A percentile compares a stretch with the other conserved stretches of the same genome.
Evolutionary conservation across 2,113 vertebrate genomes (phyloP).

Genomic region (Vulpes ferrilata): DNA sequence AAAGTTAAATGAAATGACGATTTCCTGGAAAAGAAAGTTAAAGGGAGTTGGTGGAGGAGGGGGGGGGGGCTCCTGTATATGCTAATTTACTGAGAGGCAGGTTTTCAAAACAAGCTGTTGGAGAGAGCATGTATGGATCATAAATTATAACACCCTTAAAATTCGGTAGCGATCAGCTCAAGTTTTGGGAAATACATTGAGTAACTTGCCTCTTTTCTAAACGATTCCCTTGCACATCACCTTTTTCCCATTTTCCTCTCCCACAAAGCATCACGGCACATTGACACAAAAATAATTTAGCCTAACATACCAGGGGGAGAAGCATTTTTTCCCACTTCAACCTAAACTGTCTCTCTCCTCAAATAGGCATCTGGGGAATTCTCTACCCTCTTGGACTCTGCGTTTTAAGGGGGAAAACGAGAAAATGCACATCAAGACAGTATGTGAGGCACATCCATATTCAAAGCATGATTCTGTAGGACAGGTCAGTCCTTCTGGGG

Average conservation of each 20-base stretch:
- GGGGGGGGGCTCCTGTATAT: neutral
- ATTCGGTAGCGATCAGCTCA: neutral
- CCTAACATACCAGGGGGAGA: neutral
- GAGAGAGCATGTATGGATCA: neutral
- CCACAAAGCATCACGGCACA: neutral
- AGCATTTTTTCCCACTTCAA: neutral
- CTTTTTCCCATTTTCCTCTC: neutral
- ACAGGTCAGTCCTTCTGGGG: constrained; percentile 23
- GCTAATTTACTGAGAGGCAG: neutral
- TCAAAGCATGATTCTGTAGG: constrained; percentile 6
- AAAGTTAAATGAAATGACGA: neutral
- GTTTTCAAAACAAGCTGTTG: constrained; percentile 8
- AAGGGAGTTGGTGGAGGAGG: neutral
- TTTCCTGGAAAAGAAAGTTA: neutral
- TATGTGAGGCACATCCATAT: neutral
- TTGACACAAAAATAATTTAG: neutral
- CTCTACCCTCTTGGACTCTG: neutral
- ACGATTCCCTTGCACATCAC: neutral
- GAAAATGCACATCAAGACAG: neutral
- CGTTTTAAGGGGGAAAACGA: neutral
- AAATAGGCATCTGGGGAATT: neutral
- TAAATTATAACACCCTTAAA: neutral
- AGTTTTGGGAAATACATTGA: neutral
- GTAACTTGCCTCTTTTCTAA: neutral
- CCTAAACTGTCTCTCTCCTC: neutral